These are phyloP conservation scores for Drosophila emarginata DNA, from an alignment of 2,888 invertebrate genomes.

Conservation along the genomic window DNA sequence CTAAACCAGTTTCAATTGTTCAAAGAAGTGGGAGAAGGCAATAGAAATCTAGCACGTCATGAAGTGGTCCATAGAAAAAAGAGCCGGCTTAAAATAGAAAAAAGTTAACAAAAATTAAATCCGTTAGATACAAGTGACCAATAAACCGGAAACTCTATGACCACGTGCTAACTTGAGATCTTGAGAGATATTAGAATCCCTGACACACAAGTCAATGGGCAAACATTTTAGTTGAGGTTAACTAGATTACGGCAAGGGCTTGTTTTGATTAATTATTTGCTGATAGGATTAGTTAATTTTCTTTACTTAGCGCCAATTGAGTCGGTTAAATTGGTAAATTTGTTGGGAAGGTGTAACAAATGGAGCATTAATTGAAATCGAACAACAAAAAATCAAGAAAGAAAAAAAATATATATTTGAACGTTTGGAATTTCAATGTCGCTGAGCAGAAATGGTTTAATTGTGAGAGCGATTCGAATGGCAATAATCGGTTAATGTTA, in stretches of 20 bases:
- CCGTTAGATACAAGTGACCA: slow-evolving; percentile 36
- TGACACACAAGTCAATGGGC: slow-evolving; percentile 15
- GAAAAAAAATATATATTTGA: background rate
- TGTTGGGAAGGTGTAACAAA: slow-evolving; percentile 58
- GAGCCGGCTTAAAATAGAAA: slow-evolving; percentile 45
- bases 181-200: slow-evolving; percentile 21
- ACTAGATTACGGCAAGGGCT: slow-evolving; percentile 19
- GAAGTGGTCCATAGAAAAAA: slow-evolving; percentile 36
- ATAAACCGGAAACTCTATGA: slow-evolving; percentile 52
- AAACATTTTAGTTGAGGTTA: slow-evolving; percentile 3
- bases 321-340: background rate
- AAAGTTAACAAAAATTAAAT: slow-evolving; percentile 12
- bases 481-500: slow-evolving; percentile 54
- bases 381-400: slow-evolving; percentile 26
- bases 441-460: slow-evolving; percentile 52
- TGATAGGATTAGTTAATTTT: slow-evolving; percentile 63
- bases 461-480: slow-evolving; percentile 45
- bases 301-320: slow-evolving; percentile 26
- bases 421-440: slow-evolving; percentile 73
- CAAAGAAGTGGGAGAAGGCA: slow-evolving; percentile 29
- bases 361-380: slow-evolving; percentile 56
- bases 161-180: slow-evolving; percentile 25
- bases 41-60: slow-evolving; percentile 9
- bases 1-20: slow-evolving; percentile 54
- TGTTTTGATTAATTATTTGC: slow-evolving; percentile 44